Conservation (phyloP, 2,797 vertebrate species). For the Sebastes dallii region DNA sequence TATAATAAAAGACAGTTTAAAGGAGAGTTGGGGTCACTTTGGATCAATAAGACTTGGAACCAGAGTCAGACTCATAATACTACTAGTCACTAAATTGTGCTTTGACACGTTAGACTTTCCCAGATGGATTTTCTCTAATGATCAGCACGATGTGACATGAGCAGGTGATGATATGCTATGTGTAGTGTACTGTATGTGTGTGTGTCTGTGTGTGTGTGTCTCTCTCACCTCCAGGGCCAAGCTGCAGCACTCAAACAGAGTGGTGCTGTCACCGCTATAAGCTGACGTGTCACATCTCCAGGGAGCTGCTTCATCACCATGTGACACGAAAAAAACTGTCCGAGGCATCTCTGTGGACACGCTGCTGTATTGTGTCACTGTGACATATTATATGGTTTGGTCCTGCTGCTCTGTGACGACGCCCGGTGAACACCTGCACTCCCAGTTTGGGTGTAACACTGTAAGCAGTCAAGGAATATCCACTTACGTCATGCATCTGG, state of each 20-base stretch:
- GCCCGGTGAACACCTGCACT: conserved; percentile 65
- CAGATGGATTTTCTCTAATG: conserved; percentile 32
- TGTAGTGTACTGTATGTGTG: conserved; percentile 1
- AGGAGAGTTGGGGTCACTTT: conserved; percentile 21
- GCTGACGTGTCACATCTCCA: conserved; percentile 59
- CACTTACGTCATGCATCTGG: conserved; percentile 36
- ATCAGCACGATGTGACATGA: conserved; percentile 6
- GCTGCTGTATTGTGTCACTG: conserved; percentile 44
- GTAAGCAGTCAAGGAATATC: conserved; percentile 27
- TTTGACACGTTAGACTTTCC: conserved; percentile 23
- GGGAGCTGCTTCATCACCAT: conserved; percentile 63
- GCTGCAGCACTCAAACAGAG: conserved; percentile 52
- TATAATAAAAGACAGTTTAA: conserved; percentile 31
- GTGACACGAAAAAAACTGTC: conserved; percentile 43
- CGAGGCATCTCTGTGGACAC: conserved; percentile 45
- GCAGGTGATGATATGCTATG: conserved; percentile 13
- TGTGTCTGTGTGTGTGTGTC: background rate
- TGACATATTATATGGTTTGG: conserved; percentile 60
- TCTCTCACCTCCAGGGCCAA: conserved; percentile 32
- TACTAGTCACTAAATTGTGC: conserved; percentile 29
- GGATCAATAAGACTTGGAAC: conserved; percentile 40
- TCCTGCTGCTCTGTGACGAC: conserved; percentile 13
- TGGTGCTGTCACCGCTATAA: conserved; percentile 53
- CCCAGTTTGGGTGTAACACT: conserved; percentile 3
- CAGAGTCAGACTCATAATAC: conserved; percentile 23